These are phyloP conservation scores for Callitettix versicolor DNA, from an alignment of 1,140 invertebrate genomes.

Conservation along the genomic window DNA sequence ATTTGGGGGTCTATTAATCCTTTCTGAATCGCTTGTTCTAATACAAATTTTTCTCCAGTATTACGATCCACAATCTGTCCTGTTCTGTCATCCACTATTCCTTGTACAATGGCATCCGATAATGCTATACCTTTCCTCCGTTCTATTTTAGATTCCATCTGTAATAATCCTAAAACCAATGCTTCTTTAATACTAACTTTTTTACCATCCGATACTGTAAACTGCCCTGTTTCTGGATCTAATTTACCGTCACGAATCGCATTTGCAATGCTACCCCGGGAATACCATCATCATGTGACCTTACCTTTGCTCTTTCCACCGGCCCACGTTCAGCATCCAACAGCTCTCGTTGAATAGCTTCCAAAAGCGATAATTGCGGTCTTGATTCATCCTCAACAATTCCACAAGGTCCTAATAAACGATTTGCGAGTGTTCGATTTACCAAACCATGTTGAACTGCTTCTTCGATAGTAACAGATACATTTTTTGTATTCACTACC, in stretches of 20 bases:
- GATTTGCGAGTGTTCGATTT: slow-evolving; percentile 57
- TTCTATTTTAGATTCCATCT: slow-evolving; percentile 1
- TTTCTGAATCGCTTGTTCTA: slow-evolving; percentile 67
- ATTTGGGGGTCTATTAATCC: slow-evolving; percentile 63
- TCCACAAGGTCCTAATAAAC: slow-evolving; percentile 65
- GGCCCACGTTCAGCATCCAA: slow-evolving; percentile 68
- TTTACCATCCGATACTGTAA: slow-evolving; percentile 50
- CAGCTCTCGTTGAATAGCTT: slow-evolving; percentile 81
- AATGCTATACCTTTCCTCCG: slow-evolving; percentile 49
- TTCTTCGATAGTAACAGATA: slow-evolving; percentile 61
- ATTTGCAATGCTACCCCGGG: slow-evolving; percentile 39
- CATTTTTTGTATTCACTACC: slow-evolving; percentile 42
- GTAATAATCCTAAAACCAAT: slow-evolving; percentile 42
- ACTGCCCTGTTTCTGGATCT: slow-evolving; percentile 64
- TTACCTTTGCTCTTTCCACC: slow-evolving; percentile 67
- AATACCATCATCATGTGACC: slow-evolving; percentile 31
- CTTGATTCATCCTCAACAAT: slow-evolving; percentile 34
- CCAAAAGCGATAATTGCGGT: slow-evolving; percentile 65
- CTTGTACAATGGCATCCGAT: slow-evolving; percentile 68
- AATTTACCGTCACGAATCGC: slow-evolving; percentile 36
- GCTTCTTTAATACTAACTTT: slow-evolving; percentile 69
- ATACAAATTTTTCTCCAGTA: slow-evolving; percentile 64
- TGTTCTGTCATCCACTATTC: slow-evolving; percentile 59
- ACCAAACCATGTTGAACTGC: slow-evolving; percentile 68
- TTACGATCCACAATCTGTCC: slow-evolving; percentile 75